Conservation (phyloP, 2,113 vertebrate species). For the Otis tarda region DNA sequence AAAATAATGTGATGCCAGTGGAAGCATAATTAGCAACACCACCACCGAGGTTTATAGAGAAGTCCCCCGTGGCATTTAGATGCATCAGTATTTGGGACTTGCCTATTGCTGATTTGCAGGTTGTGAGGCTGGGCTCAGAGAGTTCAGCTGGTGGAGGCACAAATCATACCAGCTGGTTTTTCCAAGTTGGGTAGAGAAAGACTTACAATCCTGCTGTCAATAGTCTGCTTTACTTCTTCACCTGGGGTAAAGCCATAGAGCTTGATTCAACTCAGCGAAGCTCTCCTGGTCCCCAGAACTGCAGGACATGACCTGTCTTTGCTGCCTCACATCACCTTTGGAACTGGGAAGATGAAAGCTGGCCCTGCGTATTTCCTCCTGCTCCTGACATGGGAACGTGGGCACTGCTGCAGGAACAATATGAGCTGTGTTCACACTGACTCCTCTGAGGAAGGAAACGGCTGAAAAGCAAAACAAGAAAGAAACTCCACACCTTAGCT, state of each 20-base stretch:
- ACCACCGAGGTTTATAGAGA: neutral
- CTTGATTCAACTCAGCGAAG: neutral
- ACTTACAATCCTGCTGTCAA: neutral
- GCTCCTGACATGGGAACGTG: neutral
- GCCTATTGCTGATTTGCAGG: neutral
- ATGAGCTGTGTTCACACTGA: accelerated
- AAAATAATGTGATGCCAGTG: neutral
- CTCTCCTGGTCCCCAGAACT: neutral
- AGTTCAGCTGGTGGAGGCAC: neutral
- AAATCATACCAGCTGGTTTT: neutral
- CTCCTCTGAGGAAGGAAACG: accelerated
- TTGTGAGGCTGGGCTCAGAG: neutral
- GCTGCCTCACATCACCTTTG: neutral
- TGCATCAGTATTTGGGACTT: neutral
- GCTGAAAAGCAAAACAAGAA: neutral
- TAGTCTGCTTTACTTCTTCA: neutral
- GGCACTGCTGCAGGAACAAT: neutral
- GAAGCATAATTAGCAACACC: neutral
- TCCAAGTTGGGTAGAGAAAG: neutral
- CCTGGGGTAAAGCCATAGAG: neutral
- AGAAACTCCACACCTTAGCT: neutral
- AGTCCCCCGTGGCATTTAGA: neutral
- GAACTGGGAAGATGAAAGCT: neutral
- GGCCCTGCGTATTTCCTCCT: neutral
- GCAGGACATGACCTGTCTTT: neutral